Conservation (phyloP, 2,888 invertebrate species). For the Chrysotoxum bicinctum region DNA sequence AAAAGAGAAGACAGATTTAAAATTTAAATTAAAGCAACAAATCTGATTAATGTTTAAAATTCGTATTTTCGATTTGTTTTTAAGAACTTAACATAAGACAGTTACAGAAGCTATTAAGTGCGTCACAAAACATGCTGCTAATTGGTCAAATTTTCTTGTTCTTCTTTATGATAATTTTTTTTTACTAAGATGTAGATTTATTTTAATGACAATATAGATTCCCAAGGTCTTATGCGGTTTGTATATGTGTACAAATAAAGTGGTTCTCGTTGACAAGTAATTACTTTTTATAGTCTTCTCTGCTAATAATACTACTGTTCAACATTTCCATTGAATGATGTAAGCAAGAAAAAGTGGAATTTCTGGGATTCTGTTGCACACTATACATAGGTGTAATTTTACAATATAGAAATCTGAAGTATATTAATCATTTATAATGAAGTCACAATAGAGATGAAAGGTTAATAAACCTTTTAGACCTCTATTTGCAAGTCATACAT, state of each 20-base stretch:
- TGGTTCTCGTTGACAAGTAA: slow-evolving; percentile 38
- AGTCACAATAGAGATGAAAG: slow-evolving; percentile 32
- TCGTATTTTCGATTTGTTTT: neutral
- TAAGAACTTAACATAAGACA: neutral
- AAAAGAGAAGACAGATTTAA: neutral
- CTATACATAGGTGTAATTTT: slow-evolving; percentile 8
- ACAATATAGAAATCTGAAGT: neutral
- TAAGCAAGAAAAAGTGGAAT: slow-evolving; percentile 51
- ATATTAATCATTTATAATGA: slow-evolving; percentile 57
- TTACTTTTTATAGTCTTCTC: slow-evolving; percentile 34
- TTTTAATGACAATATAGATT: slow-evolving; percentile 27
- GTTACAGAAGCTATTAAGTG: neutral
- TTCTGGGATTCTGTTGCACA: neutral
- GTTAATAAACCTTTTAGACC: slow-evolving; percentile 53
- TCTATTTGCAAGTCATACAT: slow-evolving; percentile 35
- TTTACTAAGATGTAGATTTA: slow-evolving; percentile 13
- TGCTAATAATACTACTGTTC: slow-evolving; percentile 17
- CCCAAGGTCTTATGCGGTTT: slow-evolving; percentile 20
- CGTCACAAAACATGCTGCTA: slow-evolving; percentile 14
- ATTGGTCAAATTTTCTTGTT: slow-evolving; percentile 35
- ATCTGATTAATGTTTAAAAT: slow-evolving; percentile 37
- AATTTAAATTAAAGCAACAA: slow-evolving; percentile 25
- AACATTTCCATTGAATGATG: slow-evolving; percentile 56
- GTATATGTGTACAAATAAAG: neutral
- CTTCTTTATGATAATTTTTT: slow-evolving; percentile 15